Evolutionary conservation across 2,888 invertebrate species (phyloP), one percentile per base, ranked within the genome.

Genomic region (Luperina nickerlii): DNA sequence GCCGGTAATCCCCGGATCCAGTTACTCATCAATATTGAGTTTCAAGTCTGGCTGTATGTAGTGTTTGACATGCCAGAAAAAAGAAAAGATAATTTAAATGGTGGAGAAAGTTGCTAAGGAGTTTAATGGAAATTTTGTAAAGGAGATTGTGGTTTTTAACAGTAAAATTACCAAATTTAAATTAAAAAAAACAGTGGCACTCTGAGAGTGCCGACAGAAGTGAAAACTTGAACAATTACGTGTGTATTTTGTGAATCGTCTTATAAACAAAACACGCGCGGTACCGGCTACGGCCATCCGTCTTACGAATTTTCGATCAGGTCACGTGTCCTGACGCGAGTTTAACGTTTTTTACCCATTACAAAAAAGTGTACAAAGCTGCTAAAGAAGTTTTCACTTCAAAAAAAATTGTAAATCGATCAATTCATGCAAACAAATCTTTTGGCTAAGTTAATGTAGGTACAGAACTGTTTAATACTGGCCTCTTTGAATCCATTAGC

Each of bases 11-110:
- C 82, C 65, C 27, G 87, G 90, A 89, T 94, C 88, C 81, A 84
- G 89, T 94, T 93, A 92, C 92, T 75, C 76, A 78, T 82, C 87
- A 89, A 90, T 93, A 91, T 91, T 89, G 87, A 79, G 89, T 94
- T 93, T 89, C 91, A 75, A 67, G 71, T 38, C 48, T n/a, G 60
- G 45, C 45, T 57, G 87, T 60, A 75, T 57, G 87, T 60, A 75
- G 42, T 70, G 77, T 83, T 82, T 78, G 67, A 79, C 84, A 73
- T 62, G 74, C 0, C 24, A 86, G 57, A 83, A 48, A 42, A 84
- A 83, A 78, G n/a, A 27, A 76, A 72, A 82, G 60, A 24, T 13
- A 32, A 63, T 66, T 63, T 38, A 32, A 77, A 57, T 51, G 38
- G 38, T 38, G 24, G 60, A 66, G 79, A 87, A 83, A 83, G 84